phyloP scores from a whole-genome alignment of 2,113 vertebrate species.

The Penelope pileata region DNA sequence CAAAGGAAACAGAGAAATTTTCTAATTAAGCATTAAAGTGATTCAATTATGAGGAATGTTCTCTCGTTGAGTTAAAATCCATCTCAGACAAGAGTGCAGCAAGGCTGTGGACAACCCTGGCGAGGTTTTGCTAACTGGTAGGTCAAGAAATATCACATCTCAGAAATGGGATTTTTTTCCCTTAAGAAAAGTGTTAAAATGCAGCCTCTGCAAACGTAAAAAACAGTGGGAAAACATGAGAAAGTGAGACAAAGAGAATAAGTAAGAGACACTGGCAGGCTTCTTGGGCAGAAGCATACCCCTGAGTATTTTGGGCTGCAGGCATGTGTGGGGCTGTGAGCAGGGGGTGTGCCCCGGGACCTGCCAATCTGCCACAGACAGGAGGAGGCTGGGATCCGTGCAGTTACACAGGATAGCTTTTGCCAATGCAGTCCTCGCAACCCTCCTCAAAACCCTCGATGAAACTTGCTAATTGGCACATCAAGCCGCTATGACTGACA shows the following conservation, averaged over 20 bases:
- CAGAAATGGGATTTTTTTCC: background rate
- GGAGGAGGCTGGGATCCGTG: background rate
- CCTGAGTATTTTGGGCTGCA: background rate
- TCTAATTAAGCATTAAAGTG: constrained; percentile 63
- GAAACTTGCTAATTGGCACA: background rate
- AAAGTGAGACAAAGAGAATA: background rate
- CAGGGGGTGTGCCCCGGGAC: background rate
- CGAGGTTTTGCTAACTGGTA: background rate
- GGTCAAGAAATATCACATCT: background rate
- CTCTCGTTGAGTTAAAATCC: background rate
- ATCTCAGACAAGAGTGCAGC: background rate
- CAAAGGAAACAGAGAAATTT: constrained; percentile 40
- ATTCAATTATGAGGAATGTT: constrained; percentile 62
- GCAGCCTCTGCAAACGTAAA: background rate
- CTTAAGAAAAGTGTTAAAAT: background rate
- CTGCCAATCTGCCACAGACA: accelerated
- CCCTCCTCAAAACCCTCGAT: background rate
- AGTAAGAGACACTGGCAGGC: background rate
- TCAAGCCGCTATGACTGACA: background rate
- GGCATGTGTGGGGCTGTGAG: background rate
- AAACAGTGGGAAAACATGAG: background rate
- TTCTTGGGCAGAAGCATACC: background rate
- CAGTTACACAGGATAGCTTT: background rate
- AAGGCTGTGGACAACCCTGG: constrained; percentile 6
- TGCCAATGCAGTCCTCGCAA: background rate